Conservation (phyloP, 2,113 vertebrate genomes). For the Sardina pilchardus region DNA sequence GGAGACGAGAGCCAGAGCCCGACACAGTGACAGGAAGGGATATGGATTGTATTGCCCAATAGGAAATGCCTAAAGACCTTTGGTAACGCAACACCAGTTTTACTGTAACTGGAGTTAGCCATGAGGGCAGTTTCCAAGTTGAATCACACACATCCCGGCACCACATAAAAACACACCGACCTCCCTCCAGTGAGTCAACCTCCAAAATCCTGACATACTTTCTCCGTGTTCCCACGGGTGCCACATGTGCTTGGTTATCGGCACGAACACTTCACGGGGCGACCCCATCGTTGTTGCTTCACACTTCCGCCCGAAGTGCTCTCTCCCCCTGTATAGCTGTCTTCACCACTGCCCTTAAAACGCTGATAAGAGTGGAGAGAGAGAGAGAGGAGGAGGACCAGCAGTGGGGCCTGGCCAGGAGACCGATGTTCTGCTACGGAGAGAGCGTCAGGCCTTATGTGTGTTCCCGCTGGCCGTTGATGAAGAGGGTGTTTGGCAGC, state of each 20-base stretch:
- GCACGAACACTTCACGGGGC: background rate
- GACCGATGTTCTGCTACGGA: background rate
- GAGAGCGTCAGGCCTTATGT: background rate
- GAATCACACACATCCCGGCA: slow-evolving; percentile 12
- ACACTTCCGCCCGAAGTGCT: background rate
- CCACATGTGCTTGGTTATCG: background rate
- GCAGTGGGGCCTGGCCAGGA: background rate
- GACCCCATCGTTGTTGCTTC: background rate
- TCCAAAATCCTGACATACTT: background rate
- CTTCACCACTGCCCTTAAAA: background rate
- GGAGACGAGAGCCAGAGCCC: background rate
- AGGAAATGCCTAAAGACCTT: background rate
- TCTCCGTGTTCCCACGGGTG: background rate
- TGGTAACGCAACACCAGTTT: background rate
- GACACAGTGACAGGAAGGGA: background rate
- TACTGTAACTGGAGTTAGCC: background rate
- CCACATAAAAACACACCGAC: background rate
- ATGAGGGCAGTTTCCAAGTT: background rate
- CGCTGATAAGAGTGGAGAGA: background rate
- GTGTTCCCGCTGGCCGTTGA: background rate
- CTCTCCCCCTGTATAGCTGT: background rate
- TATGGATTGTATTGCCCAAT: background rate
- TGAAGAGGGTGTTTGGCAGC: slow-evolving; percentile 29
- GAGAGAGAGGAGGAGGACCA: background rate
- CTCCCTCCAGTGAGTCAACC: background rate